Evolutionary conservation across 2,797 vertebrate species (phyloP), one percentile per base, ranked within the genome.

Genomic region (Amblyraja radiata): DNA sequence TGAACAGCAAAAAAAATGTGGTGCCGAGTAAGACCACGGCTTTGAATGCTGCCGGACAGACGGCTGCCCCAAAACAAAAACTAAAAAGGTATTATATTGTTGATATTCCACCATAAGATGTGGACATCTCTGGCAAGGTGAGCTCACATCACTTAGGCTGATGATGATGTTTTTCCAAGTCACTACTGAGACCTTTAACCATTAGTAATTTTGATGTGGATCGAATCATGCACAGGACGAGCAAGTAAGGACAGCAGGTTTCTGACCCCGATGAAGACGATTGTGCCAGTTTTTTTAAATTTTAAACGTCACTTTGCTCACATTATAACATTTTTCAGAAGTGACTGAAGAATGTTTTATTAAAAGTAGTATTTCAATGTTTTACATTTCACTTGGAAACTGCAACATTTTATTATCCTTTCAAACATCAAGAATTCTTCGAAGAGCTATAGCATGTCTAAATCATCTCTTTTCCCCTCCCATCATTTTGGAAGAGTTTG

Each of bases 61-160:
- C 94, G 78, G 96, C 96, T 14, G 95, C 97, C 93, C 98, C 99
- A 88, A 98, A 96, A 95, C 95, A 96, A 94, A 98, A 97, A 95
- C 96, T 96, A 81, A 97, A 97, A 95, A 98, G 97, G 98, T 99
- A 78, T 74, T 93, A 36, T 32, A 18, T 6, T 84, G 61, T 86
- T 63, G 28, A 0, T n/a, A 63, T 16, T 88, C 7, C 32, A 32
- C 68, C 6, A 9, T 21, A n/a, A 6, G 16, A 68, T 68, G n/a
- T 21, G n/a, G 61, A 7, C 84, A 36, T 65, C 25, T 2, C 83
- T 63, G 83, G 28, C 13, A 32, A 86, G 28, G 58, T 32, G 18
- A 65, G 16, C 16, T 32, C 21, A 68, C 65, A 88, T 36, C 13
- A 58, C 83, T 84, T 65, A 14, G 32, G 83, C n/a, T 83, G 80